Percentiles rank a stretch among this genome's conserved stretches.
Conservation (phyloP, 2,797 vertebrate genomes). For the Choloepus didactylus region DNA sequence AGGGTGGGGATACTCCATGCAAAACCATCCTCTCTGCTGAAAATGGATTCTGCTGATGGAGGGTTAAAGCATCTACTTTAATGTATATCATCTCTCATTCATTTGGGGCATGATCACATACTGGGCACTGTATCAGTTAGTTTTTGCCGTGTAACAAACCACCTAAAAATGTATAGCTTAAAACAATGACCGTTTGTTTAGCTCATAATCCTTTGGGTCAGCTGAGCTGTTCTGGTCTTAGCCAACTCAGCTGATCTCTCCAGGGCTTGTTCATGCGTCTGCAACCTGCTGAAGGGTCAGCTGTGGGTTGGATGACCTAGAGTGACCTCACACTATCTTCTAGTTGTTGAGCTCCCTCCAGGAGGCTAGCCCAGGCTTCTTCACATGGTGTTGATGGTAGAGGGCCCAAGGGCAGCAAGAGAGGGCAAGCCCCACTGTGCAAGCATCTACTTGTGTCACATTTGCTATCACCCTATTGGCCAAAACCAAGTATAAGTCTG, state of each 20-base stretch:
- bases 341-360: background rate
- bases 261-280: background rate
- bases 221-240: background rate
- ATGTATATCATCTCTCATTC: background rate
- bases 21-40: background rate
- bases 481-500: no score
- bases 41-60: background rate
- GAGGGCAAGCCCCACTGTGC: background rate
- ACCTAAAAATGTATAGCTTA: slow-evolving; percentile 12
- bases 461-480: background rate
- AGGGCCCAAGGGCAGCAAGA: background rate
- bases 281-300: background rate
- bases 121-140: background rate
- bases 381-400: background rate
- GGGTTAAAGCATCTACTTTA: background rate
- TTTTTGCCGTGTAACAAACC: slow-evolving; percentile 31
- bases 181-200: background rate
- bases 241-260: background rate
- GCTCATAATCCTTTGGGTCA: background rate
- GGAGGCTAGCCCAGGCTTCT: background rate
- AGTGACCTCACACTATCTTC: background rate
- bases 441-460: background rate
- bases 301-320: background rate
- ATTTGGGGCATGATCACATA: background rate
- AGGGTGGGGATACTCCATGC: background rate